phyloP scores from a whole-genome alignment of 2,888 invertebrate species.

The Macaria notata region DNA sequence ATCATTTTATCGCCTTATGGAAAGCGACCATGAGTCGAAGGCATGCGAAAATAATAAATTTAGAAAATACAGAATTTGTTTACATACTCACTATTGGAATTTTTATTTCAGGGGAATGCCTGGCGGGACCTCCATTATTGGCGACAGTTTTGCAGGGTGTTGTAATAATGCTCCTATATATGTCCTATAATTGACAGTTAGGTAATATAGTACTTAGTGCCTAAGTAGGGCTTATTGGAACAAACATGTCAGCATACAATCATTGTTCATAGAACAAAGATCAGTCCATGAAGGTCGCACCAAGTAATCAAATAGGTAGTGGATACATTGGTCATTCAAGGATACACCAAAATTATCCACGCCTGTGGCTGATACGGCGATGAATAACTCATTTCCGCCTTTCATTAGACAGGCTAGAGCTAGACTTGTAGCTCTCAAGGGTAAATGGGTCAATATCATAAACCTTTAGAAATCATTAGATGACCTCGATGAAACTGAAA shows the following conservation, averaged over 20 bases:
- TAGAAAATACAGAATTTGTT: no score
- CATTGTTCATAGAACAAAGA: background rate
- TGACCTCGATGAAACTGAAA: slow-evolving; percentile 1
- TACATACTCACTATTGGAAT: no score
- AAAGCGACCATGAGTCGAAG: no score
- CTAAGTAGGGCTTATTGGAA: no score
- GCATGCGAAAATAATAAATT: no score
- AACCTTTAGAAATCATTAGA: background rate
- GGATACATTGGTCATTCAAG: slow-evolving; percentile 6
- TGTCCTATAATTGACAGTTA: no score
- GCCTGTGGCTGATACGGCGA: slow-evolving; percentile 3
- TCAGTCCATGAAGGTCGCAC: slow-evolving; percentile 8
- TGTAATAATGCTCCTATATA: no score
- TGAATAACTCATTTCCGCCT: slow-evolving; percentile 35
- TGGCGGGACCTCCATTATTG: no score
- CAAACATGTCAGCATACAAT: background rate
- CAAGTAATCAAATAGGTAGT: slow-evolving; percentile 1
- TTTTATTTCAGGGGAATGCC: no score
- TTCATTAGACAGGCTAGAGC: slow-evolving; percentile 31
- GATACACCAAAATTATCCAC: slow-evolving; percentile 13
- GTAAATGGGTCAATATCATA: slow-evolving; percentile 8
- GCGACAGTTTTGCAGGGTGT: no score
- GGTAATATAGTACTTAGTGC: no score
- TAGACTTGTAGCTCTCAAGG: slow-evolving; percentile 29
- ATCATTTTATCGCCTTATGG: no score